phyloP scores from a whole-genome alignment of 92 coral and sea anemone species.

The Heteractis magnifica region DNA sequence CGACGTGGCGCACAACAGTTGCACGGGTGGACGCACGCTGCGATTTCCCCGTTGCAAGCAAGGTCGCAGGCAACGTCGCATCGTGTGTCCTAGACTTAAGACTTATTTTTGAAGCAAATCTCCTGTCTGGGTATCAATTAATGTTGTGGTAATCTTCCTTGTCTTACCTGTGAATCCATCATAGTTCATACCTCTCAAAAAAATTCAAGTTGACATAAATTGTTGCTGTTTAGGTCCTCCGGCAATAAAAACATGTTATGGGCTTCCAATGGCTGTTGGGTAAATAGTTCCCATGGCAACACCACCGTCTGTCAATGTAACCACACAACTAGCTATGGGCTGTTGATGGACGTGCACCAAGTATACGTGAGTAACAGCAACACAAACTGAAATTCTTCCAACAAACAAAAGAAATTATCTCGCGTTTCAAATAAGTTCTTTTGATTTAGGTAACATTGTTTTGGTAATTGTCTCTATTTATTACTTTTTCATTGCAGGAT shows the following conservation, averaged over 20 bases:
- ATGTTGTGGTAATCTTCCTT: no score
- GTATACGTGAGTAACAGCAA: constrained; percentile 57
- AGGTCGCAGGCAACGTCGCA: no score
- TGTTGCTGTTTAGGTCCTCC: constrained; percentile 16
- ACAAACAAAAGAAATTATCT: no score
- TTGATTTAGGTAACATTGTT: neutral
- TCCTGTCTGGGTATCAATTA: no score
- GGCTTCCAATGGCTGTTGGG: constrained; percentile 55
- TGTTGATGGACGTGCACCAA: constrained; percentile 80
- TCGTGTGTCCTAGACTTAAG: no score
- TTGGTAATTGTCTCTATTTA: neutral
- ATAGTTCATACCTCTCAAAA: neutral
- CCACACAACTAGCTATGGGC: constrained; percentile 82
- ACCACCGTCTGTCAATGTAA: constrained; percentile 70
- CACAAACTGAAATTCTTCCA: no score
- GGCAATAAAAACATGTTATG: constrained; percentile 16
- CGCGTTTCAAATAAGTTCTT: no score
- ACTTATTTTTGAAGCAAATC: no score
- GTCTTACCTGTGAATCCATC: no score
- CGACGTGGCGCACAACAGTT: no score
- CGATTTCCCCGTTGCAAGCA: no score
- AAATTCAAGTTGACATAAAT: neutral
- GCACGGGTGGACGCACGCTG: no score
- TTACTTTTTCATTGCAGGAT: constrained; percentile 47
- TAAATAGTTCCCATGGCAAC: constrained; percentile 37